Evolutionary conservation across 1,140 invertebrate species (phyloP), one percentile per base, ranked within the genome.

Genomic region (Elysia chlorotica): DNA sequence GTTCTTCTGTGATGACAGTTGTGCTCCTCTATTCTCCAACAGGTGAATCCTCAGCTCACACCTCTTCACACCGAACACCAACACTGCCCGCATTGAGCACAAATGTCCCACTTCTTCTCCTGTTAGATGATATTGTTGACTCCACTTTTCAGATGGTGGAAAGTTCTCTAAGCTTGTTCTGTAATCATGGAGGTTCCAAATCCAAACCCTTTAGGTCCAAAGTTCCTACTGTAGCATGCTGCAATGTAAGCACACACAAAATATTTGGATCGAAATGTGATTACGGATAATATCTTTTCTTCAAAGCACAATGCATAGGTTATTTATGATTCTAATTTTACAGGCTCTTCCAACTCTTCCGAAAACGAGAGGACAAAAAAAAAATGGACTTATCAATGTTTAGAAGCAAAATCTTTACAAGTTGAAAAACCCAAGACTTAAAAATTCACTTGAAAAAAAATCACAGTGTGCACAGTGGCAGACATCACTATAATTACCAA

Each of bases 181-280:
- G 69, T 62, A 28, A 73, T 38, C 66, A 76, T 37, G 19, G 75
- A 70, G 2, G 54, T 70, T n/a, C 75, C 98, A 76, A 80, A 84
- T 21, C 82, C 96, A 77, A 96, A 94, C 71, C 96, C 96, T 86
- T 95, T 96, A 10, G 96, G 95, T 57, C 96, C 96, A 87, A 93
- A 98, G 85, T 94, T 93, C 77, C 93, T 91, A 65, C 92, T 92
- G 88, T 98, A 97, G 88, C 96, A 98, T 72, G 93, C 91, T 83
- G 71, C n/a, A 76, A 71, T 21, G 14, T 1, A 36, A 33, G 53
- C 17, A 31, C 1, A 56, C 23, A 68, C 25, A 68, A 56, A 17
- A 5, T 17, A 35, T 17, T 63, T 10, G 56, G 6, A 19, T 10
- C 25, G 17, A 59, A 10, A 19, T 59, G 10, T 14, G 10, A 21